Evolutionary conservation across 2,113 vertebrate genomes (phyloP).

Genomic region (Peromyscus polionotus): DNA sequence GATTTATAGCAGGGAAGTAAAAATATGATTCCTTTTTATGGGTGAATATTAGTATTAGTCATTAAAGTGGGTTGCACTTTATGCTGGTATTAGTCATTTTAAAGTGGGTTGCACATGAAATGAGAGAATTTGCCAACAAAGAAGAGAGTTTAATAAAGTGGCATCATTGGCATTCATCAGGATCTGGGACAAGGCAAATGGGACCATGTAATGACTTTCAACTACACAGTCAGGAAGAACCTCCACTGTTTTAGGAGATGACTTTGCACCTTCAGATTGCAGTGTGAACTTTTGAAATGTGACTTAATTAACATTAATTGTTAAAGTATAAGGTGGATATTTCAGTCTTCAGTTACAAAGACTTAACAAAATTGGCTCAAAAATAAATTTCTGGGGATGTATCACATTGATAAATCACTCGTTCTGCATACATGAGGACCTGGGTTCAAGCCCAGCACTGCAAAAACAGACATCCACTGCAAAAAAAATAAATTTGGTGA

Average conservation of each 20-base stretch:
- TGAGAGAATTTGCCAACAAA: not conserved
- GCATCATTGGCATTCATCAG: not conserved
- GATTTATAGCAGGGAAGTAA: not conserved
- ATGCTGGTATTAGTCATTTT: not conserved
- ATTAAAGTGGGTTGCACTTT: not conserved
- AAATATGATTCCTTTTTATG: not conserved
- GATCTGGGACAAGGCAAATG: not conserved
- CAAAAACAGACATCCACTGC: not conserved
- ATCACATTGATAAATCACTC: not conserved
- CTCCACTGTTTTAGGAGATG: not conserved
- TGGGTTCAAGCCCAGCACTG: not conserved
- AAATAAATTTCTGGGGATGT: not conserved
- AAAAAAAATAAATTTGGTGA: not conserved
- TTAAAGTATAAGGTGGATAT: not conserved
- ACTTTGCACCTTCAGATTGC: not conserved
- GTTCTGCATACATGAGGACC: too few relatives aligned
- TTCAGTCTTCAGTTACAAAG: not conserved
- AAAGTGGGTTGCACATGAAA: not conserved
- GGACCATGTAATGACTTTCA: not conserved
- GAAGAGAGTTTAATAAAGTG: not conserved
- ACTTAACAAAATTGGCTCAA: not conserved
- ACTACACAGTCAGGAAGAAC: not conserved
- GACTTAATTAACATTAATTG: not conserved
- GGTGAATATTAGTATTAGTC: not conserved
- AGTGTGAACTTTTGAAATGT: not conserved